Evolutionary conservation across 2,113 vertebrate genomes (phyloP).

Genomic region (Bufo gargarizans): DNA sequence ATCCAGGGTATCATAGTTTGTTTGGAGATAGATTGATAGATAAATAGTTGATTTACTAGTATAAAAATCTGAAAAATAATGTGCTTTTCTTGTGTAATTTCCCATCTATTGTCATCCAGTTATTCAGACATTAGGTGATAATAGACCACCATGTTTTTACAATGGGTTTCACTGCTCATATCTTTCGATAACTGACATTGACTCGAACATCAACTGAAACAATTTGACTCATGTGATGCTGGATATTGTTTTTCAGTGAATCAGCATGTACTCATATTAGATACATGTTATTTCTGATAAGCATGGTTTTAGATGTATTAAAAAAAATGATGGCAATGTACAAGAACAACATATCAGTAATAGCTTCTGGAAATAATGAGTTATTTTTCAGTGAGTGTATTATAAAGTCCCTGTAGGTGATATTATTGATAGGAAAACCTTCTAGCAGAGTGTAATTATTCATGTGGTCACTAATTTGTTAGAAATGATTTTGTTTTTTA

Average conservation of each 20-base stretch:
- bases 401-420: slow-evolving; percentile 3
- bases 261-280: slow-evolving; percentile 7
- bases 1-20: too few relatives aligned
- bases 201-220: slow-evolving; percentile 9
- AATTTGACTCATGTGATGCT: slow-evolving; percentile 3
- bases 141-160: background rate
- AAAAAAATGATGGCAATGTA: background rate
- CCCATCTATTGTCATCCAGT: background rate
- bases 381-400: background rate
- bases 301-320: background rate
- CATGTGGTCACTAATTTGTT: slow-evolving; percentile 20
- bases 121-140: background rate
- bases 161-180: background rate
- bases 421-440: slow-evolving; percentile 32
- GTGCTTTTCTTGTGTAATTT: background rate
- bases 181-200: background rate
- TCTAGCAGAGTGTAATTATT: slow-evolving; percentile 14
- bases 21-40: background rate
- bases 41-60: background rate
- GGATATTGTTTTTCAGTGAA: slow-evolving; percentile 21
- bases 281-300: background rate
- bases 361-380: background rate
- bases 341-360: background rate
- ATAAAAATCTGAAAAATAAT: background rate
- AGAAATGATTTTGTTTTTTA: background rate